Conservation (phyloP, 1,140 invertebrate species). For the Coenobita brevimanus region DNA sequence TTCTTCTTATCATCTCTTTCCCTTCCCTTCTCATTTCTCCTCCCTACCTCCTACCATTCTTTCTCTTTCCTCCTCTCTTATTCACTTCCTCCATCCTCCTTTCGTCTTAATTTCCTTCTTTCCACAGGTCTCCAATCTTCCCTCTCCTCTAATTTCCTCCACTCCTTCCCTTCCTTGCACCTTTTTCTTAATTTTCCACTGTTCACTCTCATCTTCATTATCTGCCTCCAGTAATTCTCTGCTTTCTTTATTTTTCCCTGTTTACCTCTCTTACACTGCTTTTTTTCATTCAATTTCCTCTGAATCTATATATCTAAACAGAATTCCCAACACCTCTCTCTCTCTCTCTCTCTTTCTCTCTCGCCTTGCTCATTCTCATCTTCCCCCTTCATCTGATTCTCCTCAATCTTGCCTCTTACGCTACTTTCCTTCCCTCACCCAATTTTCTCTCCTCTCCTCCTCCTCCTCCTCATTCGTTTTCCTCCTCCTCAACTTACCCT, state of each 20-base stretch:
- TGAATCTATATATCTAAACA: no score
- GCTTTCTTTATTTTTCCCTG: not conserved
- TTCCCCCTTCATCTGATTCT: no score
- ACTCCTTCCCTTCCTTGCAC: not conserved
- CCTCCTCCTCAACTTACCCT: not conserved
- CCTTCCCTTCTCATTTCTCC: not conserved
- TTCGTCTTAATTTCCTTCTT: not conserved
- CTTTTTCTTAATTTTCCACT: not conserved
- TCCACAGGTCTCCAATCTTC: not conserved
- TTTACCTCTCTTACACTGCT: not conserved
- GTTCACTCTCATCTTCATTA: not conserved
- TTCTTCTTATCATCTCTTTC: not conserved
- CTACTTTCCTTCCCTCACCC: not conserved
- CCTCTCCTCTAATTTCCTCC: not conserved
- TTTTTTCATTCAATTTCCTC: not conserved
- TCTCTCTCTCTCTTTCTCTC: not conserved
- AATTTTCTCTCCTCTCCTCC: not conserved
- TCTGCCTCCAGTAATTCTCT: slow-evolving; percentile 5
- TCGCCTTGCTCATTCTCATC: no score
- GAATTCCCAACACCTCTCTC: not conserved
- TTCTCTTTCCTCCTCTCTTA: not conserved
- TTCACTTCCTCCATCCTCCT: not conserved
- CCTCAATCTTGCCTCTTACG: not conserved
- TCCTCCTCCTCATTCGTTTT: not conserved
- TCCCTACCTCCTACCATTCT: not conserved